Base-by-base conservation (phyloP, 2,113 vertebrate genomes). In the Sakesphorus luctuosus region DNA sequence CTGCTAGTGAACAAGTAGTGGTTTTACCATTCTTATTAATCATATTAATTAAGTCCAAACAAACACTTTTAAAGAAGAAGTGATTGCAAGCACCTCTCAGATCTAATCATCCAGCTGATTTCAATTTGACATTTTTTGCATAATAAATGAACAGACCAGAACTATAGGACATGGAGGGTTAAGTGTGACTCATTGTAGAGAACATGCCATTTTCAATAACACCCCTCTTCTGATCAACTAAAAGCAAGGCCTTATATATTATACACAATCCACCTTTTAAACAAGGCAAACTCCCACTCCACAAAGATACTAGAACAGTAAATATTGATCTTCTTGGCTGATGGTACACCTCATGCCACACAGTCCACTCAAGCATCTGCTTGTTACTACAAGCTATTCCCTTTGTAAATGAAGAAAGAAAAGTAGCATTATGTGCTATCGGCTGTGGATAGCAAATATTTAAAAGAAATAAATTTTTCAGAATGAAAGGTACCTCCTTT, bases 391-490 rank as follows among this genome's bases (percentile, higher is more conserved):
- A 90, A 87, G 85, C 95, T 97, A 96, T 93, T 91, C 84, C 76
- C 80, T 97, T 98, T 98, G 97, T 97, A 77, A 62, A 91, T 75
- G 90, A 94, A 97, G 96, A 98, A 98, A 97, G 97, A 97, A 93
- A 97, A 98, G 97, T 96, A 93, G 97, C 71, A 61, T 97, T 97
- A 89, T 94, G 91, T 81, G 89, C 97, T 98, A 95, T 98, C 92
- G 49, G 97, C 95, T 97, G 97, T 96, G 95, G 86, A 98, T 90
- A 93, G 97, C 97, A 99, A 99, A 99, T 98, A 99, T 97, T 98
- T 97, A 98, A 98, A 97, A 95, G 94, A 98, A 98, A 99, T 98
- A 98, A 98, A 99, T 97, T 98, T 98, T 91, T 97, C 96, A 91
- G 95, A 98, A 88, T 97, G 97, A 98, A 98, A 98, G 94, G 95